Evolutionary conservation across 1,140 invertebrate genomes (phyloP), one percentile per base, ranked within the genome.

Genomic region (Protaetia brevitarsis): DNA sequence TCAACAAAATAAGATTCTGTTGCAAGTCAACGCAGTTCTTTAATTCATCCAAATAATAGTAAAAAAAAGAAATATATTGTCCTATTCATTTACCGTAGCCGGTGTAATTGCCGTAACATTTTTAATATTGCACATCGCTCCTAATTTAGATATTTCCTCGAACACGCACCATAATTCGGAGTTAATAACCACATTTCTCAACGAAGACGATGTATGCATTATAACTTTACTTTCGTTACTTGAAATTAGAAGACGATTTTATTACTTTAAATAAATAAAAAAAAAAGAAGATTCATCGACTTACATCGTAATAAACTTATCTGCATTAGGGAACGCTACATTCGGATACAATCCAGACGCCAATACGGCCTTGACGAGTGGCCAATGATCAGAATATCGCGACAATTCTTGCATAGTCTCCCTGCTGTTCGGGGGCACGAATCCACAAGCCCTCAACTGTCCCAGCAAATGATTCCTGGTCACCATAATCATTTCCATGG

Each of bases 331-430:
- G 36, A 88, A 82, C 37, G 93, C 90, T 23, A 97, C 79, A 73
- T 95, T 93, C 0, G 95, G 95, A 82, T 96, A 97, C 26, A 92
- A 81, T 2, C 94, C 95, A 26, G 89, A 90, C 57, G 88, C 87
- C 3, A 98, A 75, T 3, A 93, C 92, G 2, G 93, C 95, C 79
- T 97, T 98, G 0, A 98, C 89, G 10, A 96, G 85, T 11, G 91
- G 87, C 94, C 95, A 97, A 78, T 92, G 93, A 72, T 92, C 88
- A 0, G 94, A 93, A 80, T 96, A 93, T 0, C 82, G 78, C 80
- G 97, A 98, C 2, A 92, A 81, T 69, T 89, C 88, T 69, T 87
- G 81, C 26, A 94, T 89, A 13, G 61, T 61, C 23, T 62, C 57
- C 7, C 62, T 19, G 1, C 94, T 94, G 81, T 95, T 96, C 1